phyloP scores from a whole-genome alignment of 2,113 vertebrate genomes.

The Macquaria ambigua region DNA sequence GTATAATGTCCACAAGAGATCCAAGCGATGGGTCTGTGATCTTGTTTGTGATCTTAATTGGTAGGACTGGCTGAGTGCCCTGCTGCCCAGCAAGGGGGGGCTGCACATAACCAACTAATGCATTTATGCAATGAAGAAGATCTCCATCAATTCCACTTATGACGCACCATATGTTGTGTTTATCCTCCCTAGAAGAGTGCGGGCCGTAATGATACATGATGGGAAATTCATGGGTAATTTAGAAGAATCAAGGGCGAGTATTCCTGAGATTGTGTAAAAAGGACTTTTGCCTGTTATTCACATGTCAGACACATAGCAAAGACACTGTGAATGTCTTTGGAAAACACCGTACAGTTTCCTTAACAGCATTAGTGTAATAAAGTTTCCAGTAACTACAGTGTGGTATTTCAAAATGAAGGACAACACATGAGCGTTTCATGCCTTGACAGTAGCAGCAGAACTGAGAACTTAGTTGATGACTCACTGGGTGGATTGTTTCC shows the following conservation, averaged over 20 bases:
- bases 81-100: conserved; percentile 21
- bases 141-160: conserved; percentile 35
- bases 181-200: not conserved
- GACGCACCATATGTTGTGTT: conserved; percentile 41
- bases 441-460: conserved; percentile 33
- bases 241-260: not conserved
- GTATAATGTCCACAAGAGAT: conserved; percentile 9
- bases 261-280: not conserved
- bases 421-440: conserved; percentile 5
- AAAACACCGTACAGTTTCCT: not conserved
- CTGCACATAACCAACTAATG: conserved; percentile 50
- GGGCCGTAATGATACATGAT: conserved; percentile 6
- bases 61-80: conserved; percentile 23
- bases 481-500: conserved; percentile 57
- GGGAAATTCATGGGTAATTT: conserved; percentile 12
- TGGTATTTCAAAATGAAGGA: conserved; percentile 23
- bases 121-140: conserved; percentile 54
- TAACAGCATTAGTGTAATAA: not conserved
- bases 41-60: conserved; percentile 60
- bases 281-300: not conserved
- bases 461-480: conserved; percentile 48
- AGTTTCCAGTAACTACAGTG: conserved; percentile 26
- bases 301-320: not conserved
- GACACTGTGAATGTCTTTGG: not conserved
- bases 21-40: conserved; percentile 44